Base-by-base conservation (phyloP, 2,888 invertebrate genomes). In the Eremobia ochroleuca region DNA sequence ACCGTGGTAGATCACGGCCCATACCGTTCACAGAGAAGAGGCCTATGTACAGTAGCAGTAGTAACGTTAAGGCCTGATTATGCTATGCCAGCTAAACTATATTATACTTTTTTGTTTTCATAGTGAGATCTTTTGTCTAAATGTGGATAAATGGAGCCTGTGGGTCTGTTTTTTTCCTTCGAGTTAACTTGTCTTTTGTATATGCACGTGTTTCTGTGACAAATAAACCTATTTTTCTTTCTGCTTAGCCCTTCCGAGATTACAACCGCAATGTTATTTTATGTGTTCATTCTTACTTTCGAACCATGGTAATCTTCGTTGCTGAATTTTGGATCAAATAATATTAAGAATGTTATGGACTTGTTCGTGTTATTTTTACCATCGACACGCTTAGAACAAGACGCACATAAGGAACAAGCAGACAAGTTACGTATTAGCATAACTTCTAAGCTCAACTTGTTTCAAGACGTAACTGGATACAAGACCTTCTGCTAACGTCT, bases 391-490 rank as follows among this genome's bases (percentile, higher is more conserved):
- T 13, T 13, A 13, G 0, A 28, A 46, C 31, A 46, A 28, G 13
- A 46, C 13, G 21, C 8, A 61, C 34, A 21, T 3, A 9, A 52
- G 8, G 8, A 64, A n/a, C 49, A 28, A 65, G 21, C 70, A 59
- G 25, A 15, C 9, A 31, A 31, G 31, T 21, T 15, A 49, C 11
- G n/a, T 55, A 34, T 66, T 25, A 73, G 28, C 11, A 37, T 59
- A 72, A 78, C 31, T 71, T 67, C 49, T 59, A 21, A 52, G 2
- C 40, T 6, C 8, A 67, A 70, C 52, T 79, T 59, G 25, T 13
- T 55, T 58, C 4, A 72, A 74, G 73, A 74, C 65, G 74, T 76
- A 72, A 55, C 55, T 34, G 28, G 73, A 77, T 68, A 69, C 69
- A 69, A 58, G 58, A 73, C 46, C 52, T 76, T n/a, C n/a, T 46